Evolutionary conservation across 2,113 vertebrate species (phyloP), one percentile per base, ranked within the genome.

Genomic region (Tiliqua scincoides): DNA sequence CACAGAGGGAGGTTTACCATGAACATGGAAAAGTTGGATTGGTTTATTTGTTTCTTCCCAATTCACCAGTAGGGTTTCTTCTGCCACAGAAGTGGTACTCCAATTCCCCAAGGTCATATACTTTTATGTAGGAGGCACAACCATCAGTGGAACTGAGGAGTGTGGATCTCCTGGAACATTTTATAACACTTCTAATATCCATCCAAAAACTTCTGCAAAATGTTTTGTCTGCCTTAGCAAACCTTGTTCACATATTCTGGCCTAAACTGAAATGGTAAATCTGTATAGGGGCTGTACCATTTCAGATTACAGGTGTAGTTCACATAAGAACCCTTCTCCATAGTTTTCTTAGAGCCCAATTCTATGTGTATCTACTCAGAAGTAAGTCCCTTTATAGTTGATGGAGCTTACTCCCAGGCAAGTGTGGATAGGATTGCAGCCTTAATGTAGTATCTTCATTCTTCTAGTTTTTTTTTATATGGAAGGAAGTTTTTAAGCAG

Each of bases 11-110:
- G 43, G 30, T 78, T 67, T 65, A 84, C n/a, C 40, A 65, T 35
- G 40, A 65, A 52, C 1, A 18, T 62, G 30, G 61, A 35, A 43
- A 54, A 76, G 70, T 87, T 76, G 77, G 71, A 75, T 54, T 78
- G 35, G 71, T 74, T 92, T 85, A 83, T 32, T 68, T 68, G 30
- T 68, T 68, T 35, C 23, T 63, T 75, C 27, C 54, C 48, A 61
- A 35, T 59, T 35, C 30, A 77, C 27, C 17, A 57, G 52, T 20
- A 77, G n/a, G n/a, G 32, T 10, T 27, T 30, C 4, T 74, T 25
- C 25, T 14, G 72, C 6, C 40, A 48, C 48, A 74, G 25, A 48
- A 74, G 40, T 74, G 72, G 10, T 43, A 72, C 18, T 74, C 72
- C 40, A 74, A 43, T 72, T 43, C 9, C 37, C 7, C 40, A 72